A percentile compares a stretch with the other conserved stretches of the same genome.
Evolutionary conservation across 2,113 vertebrate genomes (phyloP).

Genomic region (Cisticola juncidis): DNA sequence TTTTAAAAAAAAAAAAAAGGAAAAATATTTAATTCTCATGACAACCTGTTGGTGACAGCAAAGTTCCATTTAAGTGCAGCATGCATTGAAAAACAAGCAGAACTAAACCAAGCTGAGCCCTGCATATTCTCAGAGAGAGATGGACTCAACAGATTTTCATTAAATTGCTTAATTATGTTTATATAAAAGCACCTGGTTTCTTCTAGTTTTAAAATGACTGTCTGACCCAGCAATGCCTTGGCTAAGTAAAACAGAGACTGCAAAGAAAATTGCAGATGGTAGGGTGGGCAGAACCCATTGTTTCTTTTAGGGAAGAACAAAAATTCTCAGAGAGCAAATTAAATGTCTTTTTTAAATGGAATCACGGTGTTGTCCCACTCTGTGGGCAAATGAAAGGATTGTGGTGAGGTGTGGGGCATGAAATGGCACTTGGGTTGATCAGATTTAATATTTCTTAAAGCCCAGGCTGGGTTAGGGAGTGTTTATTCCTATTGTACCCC

Average conservation of each 20-base stretch:
- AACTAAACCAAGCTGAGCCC: neutral
- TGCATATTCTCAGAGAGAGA: slow-evolving; percentile 59
- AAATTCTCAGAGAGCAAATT: neutral
- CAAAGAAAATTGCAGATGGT: slow-evolving; percentile 37
- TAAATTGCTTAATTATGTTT: slow-evolving; percentile 74
- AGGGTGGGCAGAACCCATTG: neutral
- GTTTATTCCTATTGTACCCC: rapidly evolving
- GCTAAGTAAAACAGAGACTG: slow-evolving; percentile 31
- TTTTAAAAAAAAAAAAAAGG: neutral
- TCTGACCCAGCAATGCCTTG: slow-evolving; percentile 50
- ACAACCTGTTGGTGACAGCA: slow-evolving; percentile 81
- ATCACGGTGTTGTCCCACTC: neutral
- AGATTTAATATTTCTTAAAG: neutral
- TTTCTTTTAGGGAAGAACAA: slow-evolving; percentile 9
- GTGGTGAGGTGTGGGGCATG: neutral
- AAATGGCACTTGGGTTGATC: neutral
- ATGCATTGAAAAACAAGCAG: neutral
- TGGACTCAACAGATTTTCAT: slow-evolving; percentile 71
- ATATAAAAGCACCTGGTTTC: slow-evolving; percentile 68
- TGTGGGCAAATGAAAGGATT: neutral
- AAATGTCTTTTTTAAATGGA: neutral
- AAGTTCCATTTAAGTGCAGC: slow-evolving; percentile 50
- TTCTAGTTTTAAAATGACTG: slow-evolving; percentile 60
- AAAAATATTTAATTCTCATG: slow-evolving; percentile 62
- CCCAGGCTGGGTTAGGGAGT: rapidly evolving